Conservation (phyloP, 2,888 invertebrate species). For the Amiota communis region DNA sequence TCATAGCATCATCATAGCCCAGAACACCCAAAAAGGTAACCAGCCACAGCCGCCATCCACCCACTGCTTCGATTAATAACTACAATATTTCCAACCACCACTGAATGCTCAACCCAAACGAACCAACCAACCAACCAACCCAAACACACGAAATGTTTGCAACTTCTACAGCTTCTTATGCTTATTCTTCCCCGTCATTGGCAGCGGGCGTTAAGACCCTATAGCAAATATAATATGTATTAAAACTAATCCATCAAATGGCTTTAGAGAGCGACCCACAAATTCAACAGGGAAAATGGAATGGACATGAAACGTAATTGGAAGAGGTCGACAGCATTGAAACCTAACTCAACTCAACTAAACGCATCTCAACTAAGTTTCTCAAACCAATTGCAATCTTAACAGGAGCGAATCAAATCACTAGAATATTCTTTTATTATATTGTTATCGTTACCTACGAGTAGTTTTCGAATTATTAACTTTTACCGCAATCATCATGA, state of each 20-base stretch:
- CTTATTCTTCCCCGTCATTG: constrained; percentile 31
- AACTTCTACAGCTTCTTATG: constrained; percentile 46
- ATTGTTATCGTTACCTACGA: too few relatives aligned
- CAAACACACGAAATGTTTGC: constrained; percentile 50
- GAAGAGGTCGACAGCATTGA: background rate
- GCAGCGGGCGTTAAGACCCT: constrained; percentile 36
- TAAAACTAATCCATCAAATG: constrained; percentile 65
- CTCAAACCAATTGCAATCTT: background rate
- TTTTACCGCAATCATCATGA: too few relatives aligned
- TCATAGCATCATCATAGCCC: constrained; percentile 34
- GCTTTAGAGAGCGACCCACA: constrained; percentile 55
- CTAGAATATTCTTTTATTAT: too few relatives aligned
- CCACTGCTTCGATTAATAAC: constrained; percentile 24
- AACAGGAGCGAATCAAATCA: background rate
- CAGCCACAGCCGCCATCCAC: constrained; percentile 18
- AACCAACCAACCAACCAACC: constrained; percentile 38
- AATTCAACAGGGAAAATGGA: constrained; percentile 40
- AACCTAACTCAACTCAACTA: background rate
- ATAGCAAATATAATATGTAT: constrained; percentile 38
- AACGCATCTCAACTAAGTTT: background rate
- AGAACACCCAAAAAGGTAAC: constrained; percentile 36
- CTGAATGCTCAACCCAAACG: constrained; percentile 50
- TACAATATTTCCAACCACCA: constrained; percentile 42
- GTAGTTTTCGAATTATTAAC: too few relatives aligned
- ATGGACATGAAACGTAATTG: background rate